Evolutionary conservation across 2,797 vertebrate genomes (phyloP).

Genomic region (Coracias cyanogaster): DNA sequence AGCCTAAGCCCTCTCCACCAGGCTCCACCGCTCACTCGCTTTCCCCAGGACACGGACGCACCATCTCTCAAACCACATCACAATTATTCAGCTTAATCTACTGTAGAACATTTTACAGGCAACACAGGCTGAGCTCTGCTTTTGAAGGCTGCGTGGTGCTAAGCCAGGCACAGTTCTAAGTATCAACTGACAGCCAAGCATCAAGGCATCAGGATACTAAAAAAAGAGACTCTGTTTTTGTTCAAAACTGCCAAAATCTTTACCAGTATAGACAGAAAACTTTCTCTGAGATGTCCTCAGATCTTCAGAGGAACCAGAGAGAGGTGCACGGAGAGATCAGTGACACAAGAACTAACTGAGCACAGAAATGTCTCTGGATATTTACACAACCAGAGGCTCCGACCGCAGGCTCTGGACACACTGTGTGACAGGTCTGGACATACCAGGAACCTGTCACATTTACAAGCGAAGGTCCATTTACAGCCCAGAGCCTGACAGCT

Average conservation of each 20-base stretch:
- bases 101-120: not conserved
- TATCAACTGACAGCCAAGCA: not conserved
- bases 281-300: not conserved
- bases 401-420: not conserved
- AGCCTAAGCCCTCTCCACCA: not conserved
- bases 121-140: not conserved
- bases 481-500: not conserved
- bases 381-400: not conserved
- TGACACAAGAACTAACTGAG: not conserved
- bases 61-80: not conserved
- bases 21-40: not conserved
- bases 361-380: not conserved
- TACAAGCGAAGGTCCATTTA: not conserved
- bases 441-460: not conserved
- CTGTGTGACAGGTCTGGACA: not conserved
- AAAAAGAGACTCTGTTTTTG: not conserved
- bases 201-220: not conserved
- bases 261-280: not conserved
- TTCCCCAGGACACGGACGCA: not conserved
- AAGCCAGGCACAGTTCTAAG: not conserved
- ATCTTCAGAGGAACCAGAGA: not conserved
- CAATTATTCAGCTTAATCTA: not conserved
- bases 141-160: not conserved
- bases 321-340: not conserved
- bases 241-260: not conserved